Conservation (phyloP, 2,797 vertebrate genomes). For the Mormyrops boulengeri region DNA sequence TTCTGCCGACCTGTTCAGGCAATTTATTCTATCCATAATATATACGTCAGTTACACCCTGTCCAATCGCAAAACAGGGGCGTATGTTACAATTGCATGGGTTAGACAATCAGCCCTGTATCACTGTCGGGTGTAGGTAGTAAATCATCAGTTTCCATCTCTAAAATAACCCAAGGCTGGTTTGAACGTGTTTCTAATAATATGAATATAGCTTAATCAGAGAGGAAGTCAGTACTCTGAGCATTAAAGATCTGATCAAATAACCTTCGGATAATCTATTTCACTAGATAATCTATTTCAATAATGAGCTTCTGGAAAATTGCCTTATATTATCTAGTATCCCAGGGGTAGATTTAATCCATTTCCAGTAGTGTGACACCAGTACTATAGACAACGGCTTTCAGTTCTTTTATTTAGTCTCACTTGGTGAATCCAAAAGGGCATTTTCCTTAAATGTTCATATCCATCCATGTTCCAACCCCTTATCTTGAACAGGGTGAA, state of each 20-base stretch:
- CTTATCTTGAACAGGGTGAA: not conserved
- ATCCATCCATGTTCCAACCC: not conserved
- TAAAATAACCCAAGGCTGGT: not conserved
- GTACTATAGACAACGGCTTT: not conserved
- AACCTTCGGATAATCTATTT: not conserved
- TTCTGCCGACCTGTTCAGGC: not conserved
- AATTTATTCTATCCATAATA: conserved; percentile 16
- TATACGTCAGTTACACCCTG: conserved; percentile 2
- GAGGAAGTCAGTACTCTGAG: not conserved
- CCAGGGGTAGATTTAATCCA: not conserved
- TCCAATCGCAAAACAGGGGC: conserved; percentile 16
- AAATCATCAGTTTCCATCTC: not conserved
- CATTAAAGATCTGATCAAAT: not conserved
- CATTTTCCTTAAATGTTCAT: not conserved
- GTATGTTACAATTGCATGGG: not conserved
- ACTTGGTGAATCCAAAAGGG: not conserved
- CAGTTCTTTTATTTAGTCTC: not conserved
- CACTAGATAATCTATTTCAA: not conserved
- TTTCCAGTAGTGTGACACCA: not conserved
- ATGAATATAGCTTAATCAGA: not conserved
- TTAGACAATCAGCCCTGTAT: not conserved
- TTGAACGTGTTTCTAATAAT: not conserved
- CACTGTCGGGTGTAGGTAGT: not conserved
- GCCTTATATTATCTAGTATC: not conserved
- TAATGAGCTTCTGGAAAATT: not conserved